Conservation (phyloP, 2,113 vertebrate genomes). For the Colaptes auratus region DNA sequence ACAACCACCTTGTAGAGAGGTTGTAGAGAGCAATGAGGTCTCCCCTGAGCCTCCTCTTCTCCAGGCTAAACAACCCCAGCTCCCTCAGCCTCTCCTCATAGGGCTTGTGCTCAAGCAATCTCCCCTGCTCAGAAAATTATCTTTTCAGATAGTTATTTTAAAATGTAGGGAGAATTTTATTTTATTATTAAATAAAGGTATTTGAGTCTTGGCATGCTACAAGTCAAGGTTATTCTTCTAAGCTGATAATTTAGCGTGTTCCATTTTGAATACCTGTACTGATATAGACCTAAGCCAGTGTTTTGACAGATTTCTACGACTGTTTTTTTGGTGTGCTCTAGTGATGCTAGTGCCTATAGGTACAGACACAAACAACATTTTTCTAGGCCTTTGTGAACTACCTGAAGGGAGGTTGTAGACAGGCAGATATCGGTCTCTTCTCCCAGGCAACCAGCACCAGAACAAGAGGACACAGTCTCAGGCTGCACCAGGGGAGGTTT, state of each 20-base stretch:
- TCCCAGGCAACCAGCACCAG: too few species aligned
- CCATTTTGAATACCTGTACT: not conserved
- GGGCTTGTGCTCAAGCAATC: too few species aligned
- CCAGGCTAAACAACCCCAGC: too few species aligned
- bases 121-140: not conserved
- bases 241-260: not conserved
- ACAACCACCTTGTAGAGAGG: too few species aligned
- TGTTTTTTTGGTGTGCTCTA: not conserved
- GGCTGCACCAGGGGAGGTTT: too few species aligned
- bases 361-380: not conserved
- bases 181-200: not conserved
- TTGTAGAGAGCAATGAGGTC: too few species aligned
- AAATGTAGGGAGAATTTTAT: not conserved
- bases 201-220: not conserved
- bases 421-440: too few species aligned
- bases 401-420: too few species aligned
- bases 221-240: not conserved
- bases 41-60: too few species aligned
- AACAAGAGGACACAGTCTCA: too few species aligned
- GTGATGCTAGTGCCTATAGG: not conserved
- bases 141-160: not conserved
- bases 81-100: too few species aligned
- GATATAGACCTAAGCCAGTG: not conserved
- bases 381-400: not conserved
- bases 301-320: too few species aligned